Evolutionary conservation across 2,888 invertebrate genomes (phyloP).

Genomic region (Heliconius cydno): DNA sequence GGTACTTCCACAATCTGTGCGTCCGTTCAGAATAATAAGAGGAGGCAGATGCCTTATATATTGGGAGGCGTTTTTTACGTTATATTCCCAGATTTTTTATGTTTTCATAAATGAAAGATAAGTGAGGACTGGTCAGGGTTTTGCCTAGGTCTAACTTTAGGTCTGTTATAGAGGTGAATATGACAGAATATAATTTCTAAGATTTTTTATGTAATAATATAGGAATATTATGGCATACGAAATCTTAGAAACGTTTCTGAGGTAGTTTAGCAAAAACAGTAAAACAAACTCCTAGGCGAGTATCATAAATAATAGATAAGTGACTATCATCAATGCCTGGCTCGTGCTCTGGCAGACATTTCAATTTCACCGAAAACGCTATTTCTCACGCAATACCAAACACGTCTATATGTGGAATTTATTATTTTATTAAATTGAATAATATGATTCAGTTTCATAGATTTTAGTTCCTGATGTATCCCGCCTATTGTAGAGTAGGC

Average conservation of each 20-base stretch:
- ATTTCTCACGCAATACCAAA: conserved; percentile 19
- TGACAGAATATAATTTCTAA: no score
- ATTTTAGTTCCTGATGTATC: no score
- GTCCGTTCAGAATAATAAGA: conserved; percentile 47
- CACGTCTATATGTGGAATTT: conserved; percentile 23
- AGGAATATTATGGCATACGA: no score
- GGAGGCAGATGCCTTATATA: conserved; percentile 44
- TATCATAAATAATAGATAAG: conserved; percentile 40
- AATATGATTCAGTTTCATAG: neutral
- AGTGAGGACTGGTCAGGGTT: conserved; percentile 17
- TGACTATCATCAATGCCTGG: conserved; percentile 38
- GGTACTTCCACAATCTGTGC: conserved; percentile 44
- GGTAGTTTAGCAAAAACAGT: neutral
- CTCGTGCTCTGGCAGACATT: conserved; percentile 36
- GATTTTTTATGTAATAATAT: no score
- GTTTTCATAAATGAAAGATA: conserved; percentile 37
- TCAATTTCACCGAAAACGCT: conserved; percentile 34
- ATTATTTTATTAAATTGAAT: conserved; percentile 9
- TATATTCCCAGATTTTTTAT: conserved; percentile 38
- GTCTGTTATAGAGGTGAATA: neutral
- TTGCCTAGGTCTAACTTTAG: neutral
- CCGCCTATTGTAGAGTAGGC: no score
- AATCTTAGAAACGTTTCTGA: neutral
- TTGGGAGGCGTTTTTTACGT: conserved; percentile 30
- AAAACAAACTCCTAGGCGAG: conserved; percentile 16